Conservation (phyloP, 2,888 invertebrate species). For the Neoitamus cyanurus region DNA sequence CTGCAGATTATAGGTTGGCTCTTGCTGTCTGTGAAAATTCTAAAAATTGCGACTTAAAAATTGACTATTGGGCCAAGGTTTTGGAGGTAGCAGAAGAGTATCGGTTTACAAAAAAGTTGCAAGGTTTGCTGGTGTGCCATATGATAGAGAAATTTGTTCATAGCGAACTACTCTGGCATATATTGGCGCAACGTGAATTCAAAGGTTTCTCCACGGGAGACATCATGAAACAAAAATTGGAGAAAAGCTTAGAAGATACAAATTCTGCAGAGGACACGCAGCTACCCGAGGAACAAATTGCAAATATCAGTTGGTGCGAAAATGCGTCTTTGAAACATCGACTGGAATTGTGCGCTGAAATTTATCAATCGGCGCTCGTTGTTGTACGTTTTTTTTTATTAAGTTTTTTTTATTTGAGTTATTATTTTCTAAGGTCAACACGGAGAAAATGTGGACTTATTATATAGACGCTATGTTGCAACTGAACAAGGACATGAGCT, state of each 20-base stretch:
- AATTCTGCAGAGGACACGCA: background rate
- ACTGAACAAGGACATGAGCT: conserved; percentile 67
- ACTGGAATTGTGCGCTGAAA: conserved; percentile 66
- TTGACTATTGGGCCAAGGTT: conserved; percentile 72
- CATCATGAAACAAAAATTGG: conserved; percentile 45
- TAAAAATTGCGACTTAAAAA: conserved; percentile 69
- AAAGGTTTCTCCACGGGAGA: conserved; percentile 65
- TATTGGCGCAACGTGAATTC: conserved; percentile 71
- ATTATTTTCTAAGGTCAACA: conserved; percentile 60
- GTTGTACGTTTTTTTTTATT: conserved; percentile 55
- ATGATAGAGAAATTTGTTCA: conserved; percentile 68
- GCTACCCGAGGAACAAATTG: background rate
- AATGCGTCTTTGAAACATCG: conserved; percentile 63
- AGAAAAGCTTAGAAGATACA: background rate
- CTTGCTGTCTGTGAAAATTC: conserved; percentile 69
- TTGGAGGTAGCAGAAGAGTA: conserved; percentile 71
- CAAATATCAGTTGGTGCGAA: background rate
- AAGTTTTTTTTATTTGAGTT: background rate
- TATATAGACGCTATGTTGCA: conserved; percentile 71
- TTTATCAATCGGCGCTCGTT: conserved; percentile 68
- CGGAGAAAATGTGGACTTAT: conserved; percentile 69
- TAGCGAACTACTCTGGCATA: conserved; percentile 72
- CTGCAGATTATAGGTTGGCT: background rate
- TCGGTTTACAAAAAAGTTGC: conserved; percentile 71
- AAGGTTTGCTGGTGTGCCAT: conserved; percentile 68